These are phyloP conservation scores for Natrix natrix DNA, from an alignment of 2,797 vertebrate species.

Conservation along the genomic window DNA sequence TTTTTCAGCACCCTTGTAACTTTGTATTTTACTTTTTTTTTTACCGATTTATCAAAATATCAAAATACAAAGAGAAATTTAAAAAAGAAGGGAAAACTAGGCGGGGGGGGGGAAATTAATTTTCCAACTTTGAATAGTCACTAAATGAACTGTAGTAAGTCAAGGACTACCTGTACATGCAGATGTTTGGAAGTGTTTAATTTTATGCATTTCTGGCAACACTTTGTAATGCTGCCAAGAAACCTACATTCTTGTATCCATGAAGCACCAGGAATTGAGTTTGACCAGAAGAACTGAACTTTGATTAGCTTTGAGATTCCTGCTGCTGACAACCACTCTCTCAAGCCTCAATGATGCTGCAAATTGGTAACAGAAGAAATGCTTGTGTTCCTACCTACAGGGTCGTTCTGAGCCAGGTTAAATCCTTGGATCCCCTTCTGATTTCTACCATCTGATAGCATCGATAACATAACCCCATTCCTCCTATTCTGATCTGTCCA, in stretches of 20 bases:
- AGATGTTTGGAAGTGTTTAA: no score
- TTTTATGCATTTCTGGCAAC: no score
- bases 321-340: not conserved
- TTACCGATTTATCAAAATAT: no score
- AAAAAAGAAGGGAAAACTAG: no score
- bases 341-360: not conserved
- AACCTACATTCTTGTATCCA: not conserved
- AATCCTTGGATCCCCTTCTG: not conserved
- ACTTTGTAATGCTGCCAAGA: not conserved
- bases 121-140: no score
- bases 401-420: not conserved
- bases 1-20: no score
- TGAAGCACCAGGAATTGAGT: not conserved
- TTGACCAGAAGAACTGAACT: not conserved
- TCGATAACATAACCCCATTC: not conserved
- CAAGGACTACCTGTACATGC: no score
- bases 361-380: not conserved
- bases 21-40: no score
- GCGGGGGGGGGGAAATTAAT: no score
- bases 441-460: not conserved
- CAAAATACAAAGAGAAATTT: no score
- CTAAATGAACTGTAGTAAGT: no score
- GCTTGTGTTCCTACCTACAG: not conserved
- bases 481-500: not conserved
- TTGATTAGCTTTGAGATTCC: not conserved